phyloP scores from a whole-genome alignment of 2,888 invertebrate genomes.

The Platynereis dumerilii region DNA sequence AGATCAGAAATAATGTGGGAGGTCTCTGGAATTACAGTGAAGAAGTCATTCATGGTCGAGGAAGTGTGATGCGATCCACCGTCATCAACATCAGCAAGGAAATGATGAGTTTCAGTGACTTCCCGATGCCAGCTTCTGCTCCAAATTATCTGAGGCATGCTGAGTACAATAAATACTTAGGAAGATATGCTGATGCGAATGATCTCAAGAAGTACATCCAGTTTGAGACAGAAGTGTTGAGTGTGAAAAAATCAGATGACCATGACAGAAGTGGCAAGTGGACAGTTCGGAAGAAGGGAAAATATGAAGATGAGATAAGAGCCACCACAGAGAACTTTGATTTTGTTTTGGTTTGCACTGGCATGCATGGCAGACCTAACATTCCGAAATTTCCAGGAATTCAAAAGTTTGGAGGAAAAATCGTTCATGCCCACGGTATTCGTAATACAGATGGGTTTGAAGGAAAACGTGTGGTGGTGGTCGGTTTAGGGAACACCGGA shows the following conservation, averaged over 20 bases:
- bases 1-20: constrained; percentile 46
- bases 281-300: constrained; percentile 47
- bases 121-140: constrained; percentile 63
- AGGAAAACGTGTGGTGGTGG: constrained; percentile 62
- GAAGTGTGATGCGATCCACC: constrained; percentile 53
- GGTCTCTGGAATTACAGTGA: constrained; percentile 51
- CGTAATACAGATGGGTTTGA: constrained; percentile 45
- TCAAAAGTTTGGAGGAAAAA: constrained; percentile 47
- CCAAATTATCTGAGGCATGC: constrained; percentile 65
- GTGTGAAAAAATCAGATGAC: constrained; percentile 37
- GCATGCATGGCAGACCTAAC: constrained; percentile 43
- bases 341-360: constrained; percentile 54
- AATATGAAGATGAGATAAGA: constrained; percentile 38
- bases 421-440: constrained; percentile 53
- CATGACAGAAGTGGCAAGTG: constrained; percentile 53
- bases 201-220: constrained; percentile 48
- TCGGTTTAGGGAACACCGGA: constrained; percentile 67
- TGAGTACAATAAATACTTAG: constrained; percentile 47
- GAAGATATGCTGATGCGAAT: constrained; percentile 43
- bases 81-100: constrained; percentile 61
- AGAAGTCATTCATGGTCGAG: constrained; percentile 34
- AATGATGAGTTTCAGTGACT: constrained; percentile 63
- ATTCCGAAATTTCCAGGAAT: constrained; percentile 45
- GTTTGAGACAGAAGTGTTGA: constrained; percentile 49
- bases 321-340: constrained; percentile 46